Evolutionary conservation across 2,797 vertebrate species (phyloP).

Genomic region (Alexandromys oeconomus): DNA sequence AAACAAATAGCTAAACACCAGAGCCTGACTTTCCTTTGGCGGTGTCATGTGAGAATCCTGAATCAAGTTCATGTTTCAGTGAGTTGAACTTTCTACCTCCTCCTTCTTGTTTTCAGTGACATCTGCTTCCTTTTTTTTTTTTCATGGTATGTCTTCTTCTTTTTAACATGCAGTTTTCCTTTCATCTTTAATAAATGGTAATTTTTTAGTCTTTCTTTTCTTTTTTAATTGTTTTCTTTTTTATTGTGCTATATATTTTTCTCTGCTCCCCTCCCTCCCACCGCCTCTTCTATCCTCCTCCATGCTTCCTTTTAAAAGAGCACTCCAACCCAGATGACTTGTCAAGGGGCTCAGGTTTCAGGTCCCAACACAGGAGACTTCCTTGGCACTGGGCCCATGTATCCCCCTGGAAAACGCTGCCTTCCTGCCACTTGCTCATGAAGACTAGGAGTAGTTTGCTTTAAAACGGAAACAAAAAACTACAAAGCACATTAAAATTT

Average conservation of each 20-base stretch:
- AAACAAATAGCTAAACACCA: not conserved
- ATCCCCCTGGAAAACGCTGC: not conserved
- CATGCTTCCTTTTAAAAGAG: constrained; percentile 80
- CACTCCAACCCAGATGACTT: not conserved
- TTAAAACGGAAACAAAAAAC: not conserved
- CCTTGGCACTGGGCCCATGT: not conserved
- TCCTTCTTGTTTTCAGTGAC: not conserved
- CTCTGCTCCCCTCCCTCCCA: too few relatives aligned
- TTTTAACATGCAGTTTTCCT: too few relatives aligned
- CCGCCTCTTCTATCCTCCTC: rapidly evolving
- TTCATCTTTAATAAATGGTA: too few relatives aligned
- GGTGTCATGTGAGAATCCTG: not conserved
- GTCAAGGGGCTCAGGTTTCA: constrained; percentile 48
- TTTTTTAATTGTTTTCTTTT: too few relatives aligned
- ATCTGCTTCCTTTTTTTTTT: not conserved
- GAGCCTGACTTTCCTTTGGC: not conserved
- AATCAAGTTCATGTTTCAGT: not conserved
- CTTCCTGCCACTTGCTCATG: constrained; percentile 78
- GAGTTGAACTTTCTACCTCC: not conserved
- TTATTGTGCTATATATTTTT: too few relatives aligned
- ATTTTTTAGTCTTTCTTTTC: too few relatives aligned
- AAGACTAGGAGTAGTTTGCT: constrained; percentile 46
- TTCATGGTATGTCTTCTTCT: too few relatives aligned
- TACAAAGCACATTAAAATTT: not conserved
- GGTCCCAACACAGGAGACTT: constrained; percentile 90